Conservation (phyloP, 2,888 invertebrate genomes). For the Nephrotoma guestfalica region DNA sequence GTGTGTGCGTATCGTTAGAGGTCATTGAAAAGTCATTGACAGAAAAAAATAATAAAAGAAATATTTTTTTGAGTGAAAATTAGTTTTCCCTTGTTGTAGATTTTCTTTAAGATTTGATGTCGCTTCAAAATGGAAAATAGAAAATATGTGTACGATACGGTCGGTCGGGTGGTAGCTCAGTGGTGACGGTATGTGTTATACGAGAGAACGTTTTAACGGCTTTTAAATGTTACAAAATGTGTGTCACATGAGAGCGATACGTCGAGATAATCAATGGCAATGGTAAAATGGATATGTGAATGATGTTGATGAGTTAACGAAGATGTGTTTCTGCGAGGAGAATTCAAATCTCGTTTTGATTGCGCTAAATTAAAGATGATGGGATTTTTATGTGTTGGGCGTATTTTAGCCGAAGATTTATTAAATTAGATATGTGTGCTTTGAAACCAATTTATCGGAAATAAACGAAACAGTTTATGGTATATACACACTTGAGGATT, state of each 20-base stretch:
- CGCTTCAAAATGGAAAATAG: background rate
- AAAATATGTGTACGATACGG: background rate
- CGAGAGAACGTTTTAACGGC: background rate
- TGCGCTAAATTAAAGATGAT: background rate
- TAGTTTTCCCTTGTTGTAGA: background rate
- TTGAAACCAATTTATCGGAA: no score
- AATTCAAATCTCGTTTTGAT: background rate
- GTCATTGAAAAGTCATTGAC: constrained; percentile 3
- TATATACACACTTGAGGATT: no score
- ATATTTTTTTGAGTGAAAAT: background rate
- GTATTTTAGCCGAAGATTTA: background rate
- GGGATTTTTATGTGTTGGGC: background rate
- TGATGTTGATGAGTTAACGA: background rate
- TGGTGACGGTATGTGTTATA: background rate
- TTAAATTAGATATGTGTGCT: background rate
- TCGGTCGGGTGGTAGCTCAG: background rate
- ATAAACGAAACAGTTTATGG: no score
- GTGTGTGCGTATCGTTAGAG: background rate
- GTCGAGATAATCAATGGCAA: background rate
- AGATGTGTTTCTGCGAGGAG: background rate
- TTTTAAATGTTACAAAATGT: background rate
- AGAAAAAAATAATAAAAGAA: background rate
- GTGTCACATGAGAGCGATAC: background rate
- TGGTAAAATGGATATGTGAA: background rate
- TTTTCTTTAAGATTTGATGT: background rate